phyloP scores from a whole-genome alignment of 2,797 vertebrate species.

The Aeoliscus strigatus region DNA sequence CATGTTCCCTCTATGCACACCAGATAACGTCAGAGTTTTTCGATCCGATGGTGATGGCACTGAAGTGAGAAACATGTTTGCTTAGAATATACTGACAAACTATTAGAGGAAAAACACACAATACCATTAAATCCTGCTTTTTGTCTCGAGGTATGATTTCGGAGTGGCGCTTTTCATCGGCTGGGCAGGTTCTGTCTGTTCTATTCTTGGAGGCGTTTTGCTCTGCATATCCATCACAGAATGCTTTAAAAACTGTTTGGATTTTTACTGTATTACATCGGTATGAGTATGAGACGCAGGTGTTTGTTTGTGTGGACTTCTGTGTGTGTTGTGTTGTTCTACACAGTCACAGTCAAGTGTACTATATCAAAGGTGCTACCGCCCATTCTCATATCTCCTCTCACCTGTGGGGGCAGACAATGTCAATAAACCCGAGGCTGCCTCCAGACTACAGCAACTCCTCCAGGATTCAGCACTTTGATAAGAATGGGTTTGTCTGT shows the following conservation, averaged over 20 bases:
- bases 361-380: constrained; percentile 70
- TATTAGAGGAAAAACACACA: too few species aligned
- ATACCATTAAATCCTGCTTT: background rate
- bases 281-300: constrained; percentile 13
- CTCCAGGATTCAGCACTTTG: constrained; percentile 82
- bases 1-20: constrained; percentile 93
- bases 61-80: constrained; percentile 86
- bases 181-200: constrained; percentile 77
- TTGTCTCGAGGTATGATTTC: constrained; percentile 74
- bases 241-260: constrained; percentile 57
- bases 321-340: constrained; percentile 29
- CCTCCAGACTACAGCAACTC: constrained; percentile 66
- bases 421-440: constrained; percentile 63
- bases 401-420: constrained; percentile 70
- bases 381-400: constrained; percentile 81
- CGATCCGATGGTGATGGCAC: constrained; percentile 86
- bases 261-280: too few species aligned
- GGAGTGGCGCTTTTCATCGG: constrained; percentile 80
- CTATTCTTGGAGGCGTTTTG: constrained; percentile 70
- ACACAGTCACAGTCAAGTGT: constrained; percentile 50
- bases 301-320: constrained; percentile 1
- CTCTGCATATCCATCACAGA: constrained; percentile 72
- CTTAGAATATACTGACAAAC: background rate
- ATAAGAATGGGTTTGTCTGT: constrained; percentile 89
- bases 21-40: constrained; percentile 94